phyloP scores from a whole-genome alignment of 2,888 invertebrate species.

The Diadegma fenestrale region DNA sequence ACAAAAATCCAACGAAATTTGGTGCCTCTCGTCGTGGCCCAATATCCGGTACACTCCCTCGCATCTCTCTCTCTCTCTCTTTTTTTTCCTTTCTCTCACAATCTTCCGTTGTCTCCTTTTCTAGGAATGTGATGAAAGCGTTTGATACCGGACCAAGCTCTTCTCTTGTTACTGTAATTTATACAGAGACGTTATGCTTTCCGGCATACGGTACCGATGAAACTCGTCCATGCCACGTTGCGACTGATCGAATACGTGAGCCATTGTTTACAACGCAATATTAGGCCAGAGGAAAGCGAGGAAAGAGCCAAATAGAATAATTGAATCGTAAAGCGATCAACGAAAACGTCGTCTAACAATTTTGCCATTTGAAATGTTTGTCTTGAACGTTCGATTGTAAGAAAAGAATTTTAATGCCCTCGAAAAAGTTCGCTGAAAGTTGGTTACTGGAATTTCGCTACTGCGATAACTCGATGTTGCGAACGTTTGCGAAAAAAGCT shows the following conservation, averaged over 20 bases:
- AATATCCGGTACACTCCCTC: neutral
- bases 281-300: neutral
- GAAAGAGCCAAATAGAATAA: conserved; percentile 3
- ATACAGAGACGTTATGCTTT: conserved; percentile 12
- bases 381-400: neutral
- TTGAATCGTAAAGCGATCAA: neutral
- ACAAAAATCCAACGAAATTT: conserved; percentile 24
- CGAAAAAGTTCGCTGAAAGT: neutral
- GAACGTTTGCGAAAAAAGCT: neutral
- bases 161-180: conserved; percentile 18
- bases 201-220: conserved; percentile 17
- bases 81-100: neutral
- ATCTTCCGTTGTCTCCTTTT: neutral
- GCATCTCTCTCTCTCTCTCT: neutral
- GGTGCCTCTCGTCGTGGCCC: neutral
- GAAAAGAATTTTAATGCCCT: neutral
- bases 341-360: neutral
- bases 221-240: neutral
- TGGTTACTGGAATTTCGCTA: conserved; percentile 1
- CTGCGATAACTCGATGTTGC: conserved; percentile 30
- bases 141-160: conserved; percentile 27
- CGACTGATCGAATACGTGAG: conserved; percentile 44
- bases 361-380: neutral
- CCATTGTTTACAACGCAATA: conserved; percentile 9
- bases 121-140: conserved; percentile 29